A percentile compares a stretch with the other conserved stretches of the same genome.
phyloP scores from a whole-genome alignment of 2,113 vertebrate species.

The Laterallus jamaicensis region DNA sequence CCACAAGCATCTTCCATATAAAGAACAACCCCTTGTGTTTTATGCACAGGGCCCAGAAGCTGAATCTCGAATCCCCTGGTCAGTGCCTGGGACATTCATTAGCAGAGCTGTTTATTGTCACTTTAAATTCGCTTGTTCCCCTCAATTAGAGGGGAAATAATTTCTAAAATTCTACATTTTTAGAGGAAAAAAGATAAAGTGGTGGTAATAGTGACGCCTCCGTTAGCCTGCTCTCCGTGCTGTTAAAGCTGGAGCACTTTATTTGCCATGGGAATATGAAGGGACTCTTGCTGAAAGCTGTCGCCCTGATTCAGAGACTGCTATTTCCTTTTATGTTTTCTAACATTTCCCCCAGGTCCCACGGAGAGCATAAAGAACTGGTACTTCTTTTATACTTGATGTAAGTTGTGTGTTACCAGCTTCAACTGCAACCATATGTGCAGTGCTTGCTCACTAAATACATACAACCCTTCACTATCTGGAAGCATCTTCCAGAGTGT shows the following conservation, averaged over 20 bases:
- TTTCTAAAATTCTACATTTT: neutral
- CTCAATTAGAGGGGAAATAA: neutral
- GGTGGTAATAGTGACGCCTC: neutral
- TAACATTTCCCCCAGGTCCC: neutral
- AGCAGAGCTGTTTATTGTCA: neutral
- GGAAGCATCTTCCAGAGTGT: neutral
- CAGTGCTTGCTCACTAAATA: neutral
- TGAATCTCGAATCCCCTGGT: fast-evolving
- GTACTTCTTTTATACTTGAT: neutral
- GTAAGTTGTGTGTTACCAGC: neutral
- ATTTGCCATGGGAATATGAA: neutral
- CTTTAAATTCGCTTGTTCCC: neutral
- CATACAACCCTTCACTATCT: fast-evolving
- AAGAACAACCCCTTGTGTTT: neutral
- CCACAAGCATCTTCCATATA: neutral
- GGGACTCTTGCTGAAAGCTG: neutral
- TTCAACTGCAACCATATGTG: neutral
- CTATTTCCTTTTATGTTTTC: neutral
- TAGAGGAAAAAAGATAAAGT: neutral
- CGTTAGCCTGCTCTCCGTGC: neutral
- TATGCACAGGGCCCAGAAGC: neutral
- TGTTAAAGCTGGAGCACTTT: neutral
- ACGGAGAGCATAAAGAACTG: neutral
- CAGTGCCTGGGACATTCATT: neutral
- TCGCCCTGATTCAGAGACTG: neutral